Percentiles rank a stretch among this genome's conserved stretches.
These are phyloP conservation scores for Drosophila barbarae DNA, from an alignment of 2,888 invertebrate species.

Conservation along the genomic window DNA sequence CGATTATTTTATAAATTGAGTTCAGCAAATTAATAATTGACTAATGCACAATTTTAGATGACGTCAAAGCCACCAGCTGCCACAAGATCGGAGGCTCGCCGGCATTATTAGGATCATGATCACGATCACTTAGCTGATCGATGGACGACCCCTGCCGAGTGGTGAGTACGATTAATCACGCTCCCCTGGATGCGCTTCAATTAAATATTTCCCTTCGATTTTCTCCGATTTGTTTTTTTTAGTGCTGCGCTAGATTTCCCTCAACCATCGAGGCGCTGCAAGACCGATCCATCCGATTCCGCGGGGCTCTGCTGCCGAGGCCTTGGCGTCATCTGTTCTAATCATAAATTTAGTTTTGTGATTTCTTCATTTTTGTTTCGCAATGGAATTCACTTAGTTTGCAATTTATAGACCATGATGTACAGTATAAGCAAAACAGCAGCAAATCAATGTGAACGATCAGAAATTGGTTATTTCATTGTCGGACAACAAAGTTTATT, in stretches of 20 bases:
- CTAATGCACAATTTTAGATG: slow-evolving; percentile 54
- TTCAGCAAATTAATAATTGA: slow-evolving; percentile 20
- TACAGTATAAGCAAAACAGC: slow-evolving; percentile 56
- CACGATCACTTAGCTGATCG: slow-evolving; percentile 14
- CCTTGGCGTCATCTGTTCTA: slow-evolving; percentile 66
- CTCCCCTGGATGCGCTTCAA: slow-evolving; percentile 20
- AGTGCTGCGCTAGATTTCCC: slow-evolving; percentile 43
- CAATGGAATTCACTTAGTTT: slow-evolving; percentile 62
- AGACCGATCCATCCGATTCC: slow-evolving; percentile 16
- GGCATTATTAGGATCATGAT: slow-evolving; percentile 15
- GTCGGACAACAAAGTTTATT: slow-evolving; percentile 29
- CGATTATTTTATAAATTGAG: slow-evolving; percentile 10
- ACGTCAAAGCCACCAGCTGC: slow-evolving; percentile 62
- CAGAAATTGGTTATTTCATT: slow-evolving; percentile 52
- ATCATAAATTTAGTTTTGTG: slow-evolving; percentile 64
- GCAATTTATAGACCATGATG: slow-evolving; percentile 66
- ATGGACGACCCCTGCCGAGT: slow-evolving; percentile 28
- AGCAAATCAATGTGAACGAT: slow-evolving; percentile 29
- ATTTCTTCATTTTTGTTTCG: slow-evolving; percentile 48
- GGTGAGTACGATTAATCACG: slow-evolving; percentile 35
- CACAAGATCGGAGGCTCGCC: slow-evolving; percentile 35
- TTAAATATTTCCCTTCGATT: slow-evolving; percentile 10
- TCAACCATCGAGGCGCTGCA: slow-evolving; percentile 14
- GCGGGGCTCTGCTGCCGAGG: slow-evolving; percentile 4
- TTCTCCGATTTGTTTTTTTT: slow-evolving; percentile 30